phyloP scores from a whole-genome alignment of 2,888 invertebrate genomes.

The Synergus japonicus region DNA sequence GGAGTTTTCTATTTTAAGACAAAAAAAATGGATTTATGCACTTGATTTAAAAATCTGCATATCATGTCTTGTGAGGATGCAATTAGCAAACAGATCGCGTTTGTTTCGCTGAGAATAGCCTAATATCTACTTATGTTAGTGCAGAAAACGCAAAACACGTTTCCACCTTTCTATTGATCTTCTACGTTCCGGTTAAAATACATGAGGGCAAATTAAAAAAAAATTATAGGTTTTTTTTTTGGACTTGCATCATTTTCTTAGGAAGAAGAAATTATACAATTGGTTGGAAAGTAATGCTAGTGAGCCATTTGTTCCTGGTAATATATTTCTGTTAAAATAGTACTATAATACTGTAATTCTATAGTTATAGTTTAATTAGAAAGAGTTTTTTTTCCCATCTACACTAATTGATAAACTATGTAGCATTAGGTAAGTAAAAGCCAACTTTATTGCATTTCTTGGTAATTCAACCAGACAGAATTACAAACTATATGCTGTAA shows the following conservation, averaged over 20 bases:
- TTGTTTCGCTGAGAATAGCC: constrained; percentile 51
- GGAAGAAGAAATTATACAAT: constrained; percentile 1
- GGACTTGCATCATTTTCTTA: background rate
- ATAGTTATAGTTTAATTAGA: constrained; percentile 1
- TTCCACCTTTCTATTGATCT: constrained; percentile 32
- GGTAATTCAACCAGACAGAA: background rate
- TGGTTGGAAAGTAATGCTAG: constrained; percentile 5
- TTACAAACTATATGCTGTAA: background rate
- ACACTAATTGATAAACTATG: constrained; percentile 14
- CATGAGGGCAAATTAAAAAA: background rate
- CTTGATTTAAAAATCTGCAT: constrained; percentile 51
- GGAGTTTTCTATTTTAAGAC: background rate
- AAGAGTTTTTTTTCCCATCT: constrained; percentile 19
- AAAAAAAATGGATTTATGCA: constrained; percentile 27
- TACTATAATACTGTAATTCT: background rate
- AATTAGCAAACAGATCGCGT: constrained; percentile 55
- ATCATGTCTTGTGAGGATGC: constrained; percentile 53
- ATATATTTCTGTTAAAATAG: constrained; percentile 9
- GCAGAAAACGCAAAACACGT: constrained; percentile 22
- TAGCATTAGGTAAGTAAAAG: constrained; percentile 15
- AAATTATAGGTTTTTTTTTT: background rate
- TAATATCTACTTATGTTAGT: constrained; percentile 3
- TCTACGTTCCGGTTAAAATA: background rate
- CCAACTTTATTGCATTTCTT: background rate
- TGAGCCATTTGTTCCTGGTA: background rate